These are phyloP conservation scores for Epinephelus moara DNA, from an alignment of 2,113 vertebrate genomes.

Conservation along the genomic window DNA sequence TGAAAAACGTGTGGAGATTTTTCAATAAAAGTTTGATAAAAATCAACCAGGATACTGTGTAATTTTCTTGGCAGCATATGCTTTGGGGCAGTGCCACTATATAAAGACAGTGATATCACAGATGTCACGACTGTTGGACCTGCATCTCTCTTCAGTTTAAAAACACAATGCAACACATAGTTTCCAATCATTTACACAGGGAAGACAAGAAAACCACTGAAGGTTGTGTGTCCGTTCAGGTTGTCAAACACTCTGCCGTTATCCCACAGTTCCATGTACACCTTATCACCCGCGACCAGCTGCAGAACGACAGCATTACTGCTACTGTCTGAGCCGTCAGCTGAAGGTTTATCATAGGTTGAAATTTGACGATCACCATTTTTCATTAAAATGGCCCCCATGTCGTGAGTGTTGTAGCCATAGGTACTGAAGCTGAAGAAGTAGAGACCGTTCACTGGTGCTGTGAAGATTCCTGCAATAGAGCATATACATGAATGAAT, in stretches of 20 bases:
- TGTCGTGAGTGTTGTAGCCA: slow-evolving; percentile 48
- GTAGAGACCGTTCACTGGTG: slow-evolving; percentile 47
- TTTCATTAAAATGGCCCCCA: slow-evolving; percentile 50
- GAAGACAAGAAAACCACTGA: slow-evolving; percentile 61
- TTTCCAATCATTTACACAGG: slow-evolving; percentile 14
- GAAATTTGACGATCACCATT: slow-evolving; percentile 28
- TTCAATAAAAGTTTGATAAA: background rate
- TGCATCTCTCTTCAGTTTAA: background rate
- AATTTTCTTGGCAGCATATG: background rate
- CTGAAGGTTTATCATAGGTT: slow-evolving; percentile 11
- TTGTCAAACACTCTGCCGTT: slow-evolving; percentile 49
- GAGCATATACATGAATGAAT: background rate
- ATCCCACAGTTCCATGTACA: slow-evolving; percentile 50
- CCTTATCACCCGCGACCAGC: slow-evolving; percentile 27
- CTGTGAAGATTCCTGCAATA: slow-evolving; percentile 66
- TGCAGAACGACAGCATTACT: slow-evolving; percentile 47
- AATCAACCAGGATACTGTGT: background rate
- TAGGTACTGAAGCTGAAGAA: slow-evolving; percentile 63
- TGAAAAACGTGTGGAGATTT: background rate
- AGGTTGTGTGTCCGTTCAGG: slow-evolving; percentile 61
- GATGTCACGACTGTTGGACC: background rate
- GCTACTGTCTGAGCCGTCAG: slow-evolving; percentile 27
- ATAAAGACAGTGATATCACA: background rate
- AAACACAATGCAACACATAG: background rate
- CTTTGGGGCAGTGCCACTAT: background rate